Evolutionary conservation across 1,140 invertebrate species (phyloP).

Genomic region (Caligus rogercresseyi): DNA sequence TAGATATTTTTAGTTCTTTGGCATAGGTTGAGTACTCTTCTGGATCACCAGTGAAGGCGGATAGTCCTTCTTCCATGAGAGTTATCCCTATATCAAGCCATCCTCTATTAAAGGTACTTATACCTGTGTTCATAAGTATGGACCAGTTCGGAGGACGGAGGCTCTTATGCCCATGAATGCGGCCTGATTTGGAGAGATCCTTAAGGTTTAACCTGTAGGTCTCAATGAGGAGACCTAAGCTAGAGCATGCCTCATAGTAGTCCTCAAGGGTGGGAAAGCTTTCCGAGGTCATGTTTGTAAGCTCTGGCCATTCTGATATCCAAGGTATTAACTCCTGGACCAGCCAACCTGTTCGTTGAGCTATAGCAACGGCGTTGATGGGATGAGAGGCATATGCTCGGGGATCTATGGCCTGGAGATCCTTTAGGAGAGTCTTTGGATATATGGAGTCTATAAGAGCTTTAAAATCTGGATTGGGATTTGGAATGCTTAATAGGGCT

Average conservation of each 20-base stretch:
- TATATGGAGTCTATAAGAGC: not conserved
- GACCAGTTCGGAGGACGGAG: not conserved
- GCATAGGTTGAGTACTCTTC: not conserved
- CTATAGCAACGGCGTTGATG: not conserved
- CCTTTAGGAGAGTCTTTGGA: not conserved
- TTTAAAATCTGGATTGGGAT: not conserved
- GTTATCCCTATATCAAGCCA: conserved; percentile 6
- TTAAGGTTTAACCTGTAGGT: not conserved
- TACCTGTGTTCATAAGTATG: not conserved
- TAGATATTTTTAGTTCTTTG: not conserved
- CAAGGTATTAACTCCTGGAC: not conserved
- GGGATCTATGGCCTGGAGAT: not conserved
- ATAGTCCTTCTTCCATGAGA: not conserved
- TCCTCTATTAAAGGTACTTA: conserved; percentile 1
- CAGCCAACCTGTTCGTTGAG: not conserved
- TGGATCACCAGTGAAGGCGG: not conserved
- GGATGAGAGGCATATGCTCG: not conserved
- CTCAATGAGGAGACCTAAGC: not conserved
- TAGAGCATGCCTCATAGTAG: not conserved
- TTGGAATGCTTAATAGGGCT: not conserved
- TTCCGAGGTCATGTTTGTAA: not conserved
- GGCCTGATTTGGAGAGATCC: not conserved
- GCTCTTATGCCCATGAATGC: not conserved
- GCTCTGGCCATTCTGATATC: not conserved
- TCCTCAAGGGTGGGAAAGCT: not conserved